Base-by-base conservation (phyloP, 2,888 invertebrate genomes). In the Macrostomum cliftonense region DNA sequence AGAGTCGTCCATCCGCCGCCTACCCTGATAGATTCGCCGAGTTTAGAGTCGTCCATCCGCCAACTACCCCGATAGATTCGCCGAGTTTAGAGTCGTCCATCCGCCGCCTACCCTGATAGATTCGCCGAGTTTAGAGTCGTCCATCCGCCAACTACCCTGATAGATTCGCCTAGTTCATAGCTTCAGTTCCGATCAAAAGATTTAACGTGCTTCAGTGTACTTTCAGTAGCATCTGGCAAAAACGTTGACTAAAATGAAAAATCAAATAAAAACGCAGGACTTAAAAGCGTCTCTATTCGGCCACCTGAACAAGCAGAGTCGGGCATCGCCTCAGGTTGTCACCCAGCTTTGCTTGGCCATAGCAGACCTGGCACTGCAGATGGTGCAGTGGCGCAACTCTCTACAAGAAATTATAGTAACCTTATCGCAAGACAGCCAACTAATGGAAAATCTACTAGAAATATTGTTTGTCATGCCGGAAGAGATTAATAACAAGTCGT, bases 391-490 rank as follows among this genome's bases (percentile, higher is more conserved):
- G 95, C 80, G 82, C 59, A 80, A 82, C 63, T 86, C 91, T 42
- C 78, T 86, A 45, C 73, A 78, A 60, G 86, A 88, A 67, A 73
- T 95, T 54, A 78, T 93, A 38, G 78, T 79, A 62, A 78, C 78
- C 63, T 83, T 53, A 28, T 39, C 42, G 28, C 39, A 37, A 12
- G 36, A 50, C 45, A 17, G 38, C 13, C 39, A 21, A 14, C 38
- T 43, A 28, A 46, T 45, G 37, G 42, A 49, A 76, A 85, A 87
- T 21, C 73, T 95, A 52, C 68, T 95, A 58, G 89, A 91, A 76
- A 79, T 95, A 57, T 75, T 97, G 56, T 88, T 83, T 43, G 83
- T 93, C 21, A 74, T 95, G 61, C 93, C 95, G 5, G 95, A 97
- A 74, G 95, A 97, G 77, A 65, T 71, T 7, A 68, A 65, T 53